Evolutionary conservation across 2,113 vertebrate species (phyloP).

Genomic region (Pterocles orientalis): DNA sequence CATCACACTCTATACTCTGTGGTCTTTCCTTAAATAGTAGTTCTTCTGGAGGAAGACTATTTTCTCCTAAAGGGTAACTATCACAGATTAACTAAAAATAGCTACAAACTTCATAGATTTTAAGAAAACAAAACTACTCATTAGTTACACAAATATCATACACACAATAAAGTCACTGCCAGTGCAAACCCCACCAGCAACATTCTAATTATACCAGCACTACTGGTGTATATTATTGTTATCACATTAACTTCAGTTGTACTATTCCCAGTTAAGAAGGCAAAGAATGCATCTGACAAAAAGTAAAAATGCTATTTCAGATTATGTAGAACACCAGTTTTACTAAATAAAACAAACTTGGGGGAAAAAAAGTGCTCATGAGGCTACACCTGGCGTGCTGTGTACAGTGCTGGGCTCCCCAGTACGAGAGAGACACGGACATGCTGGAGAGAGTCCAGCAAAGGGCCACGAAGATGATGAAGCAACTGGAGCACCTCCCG

Average conservation of each 20-base stretch:
- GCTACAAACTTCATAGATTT: neutral
- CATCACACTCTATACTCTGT: neutral
- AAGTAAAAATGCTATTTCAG: neutral
- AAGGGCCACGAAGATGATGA: neutral
- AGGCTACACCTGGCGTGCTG: neutral
- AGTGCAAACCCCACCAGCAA: neutral
- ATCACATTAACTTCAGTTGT: neutral
- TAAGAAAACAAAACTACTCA: neutral
- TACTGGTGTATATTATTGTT: neutral
- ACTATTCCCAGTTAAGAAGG: neutral
- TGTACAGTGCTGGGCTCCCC: neutral
- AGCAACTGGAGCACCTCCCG: neutral
- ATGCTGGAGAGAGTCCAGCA: neutral
- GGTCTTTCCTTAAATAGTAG: neutral
- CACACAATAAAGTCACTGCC: neutral
- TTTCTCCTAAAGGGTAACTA: neutral
- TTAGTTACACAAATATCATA: neutral
- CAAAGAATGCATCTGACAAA: neutral
- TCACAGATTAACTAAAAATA: neutral
- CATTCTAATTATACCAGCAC: neutral
- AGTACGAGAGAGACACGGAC: neutral
- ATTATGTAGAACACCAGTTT: neutral
- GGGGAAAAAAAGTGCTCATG: neutral
- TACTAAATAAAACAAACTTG: neutral
- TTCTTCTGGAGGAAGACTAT: neutral